Conservation (phyloP, 2,113 vertebrate species). For the Lophochroa leadbeateri region DNA sequence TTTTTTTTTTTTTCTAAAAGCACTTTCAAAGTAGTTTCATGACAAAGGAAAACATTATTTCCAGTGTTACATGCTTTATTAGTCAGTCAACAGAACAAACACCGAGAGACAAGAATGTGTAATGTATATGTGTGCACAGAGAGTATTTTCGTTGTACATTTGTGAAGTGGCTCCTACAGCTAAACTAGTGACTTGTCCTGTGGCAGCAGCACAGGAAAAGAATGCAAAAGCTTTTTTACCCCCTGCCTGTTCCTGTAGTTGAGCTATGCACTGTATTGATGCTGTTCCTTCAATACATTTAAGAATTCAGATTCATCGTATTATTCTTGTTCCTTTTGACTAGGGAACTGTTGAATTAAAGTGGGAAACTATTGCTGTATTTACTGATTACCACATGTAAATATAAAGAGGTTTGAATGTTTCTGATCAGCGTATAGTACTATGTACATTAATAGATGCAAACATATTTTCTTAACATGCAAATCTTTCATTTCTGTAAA, state of each 20-base stretch:
- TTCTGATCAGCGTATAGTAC: background rate
- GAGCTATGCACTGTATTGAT: background rate
- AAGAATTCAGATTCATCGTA: background rate
- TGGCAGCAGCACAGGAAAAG: background rate
- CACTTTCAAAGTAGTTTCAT: background rate
- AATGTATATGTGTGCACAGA: background rate
- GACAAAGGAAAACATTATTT: background rate
- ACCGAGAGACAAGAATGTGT: background rate
- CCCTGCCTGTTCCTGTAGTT: background rate
- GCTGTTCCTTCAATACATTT: background rate
- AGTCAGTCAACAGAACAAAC: background rate
- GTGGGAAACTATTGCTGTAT: background rate
- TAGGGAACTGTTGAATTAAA: background rate
- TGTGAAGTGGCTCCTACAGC: background rate
- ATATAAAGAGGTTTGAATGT: background rate
- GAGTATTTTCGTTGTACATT: background rate
- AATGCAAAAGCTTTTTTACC: background rate
- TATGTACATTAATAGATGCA: background rate
- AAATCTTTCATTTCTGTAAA: background rate
- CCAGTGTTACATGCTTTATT: background rate
- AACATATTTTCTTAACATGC: background rate
- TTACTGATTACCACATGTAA: background rate
- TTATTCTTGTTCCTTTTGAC: background rate
- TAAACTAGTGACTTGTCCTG: background rate
- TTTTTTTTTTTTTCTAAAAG: background rate